Evolutionary conservation across 2,797 vertebrate species (phyloP), one percentile per base, ranked within the genome.

Genomic region (Nannoperca obscura): DNA sequence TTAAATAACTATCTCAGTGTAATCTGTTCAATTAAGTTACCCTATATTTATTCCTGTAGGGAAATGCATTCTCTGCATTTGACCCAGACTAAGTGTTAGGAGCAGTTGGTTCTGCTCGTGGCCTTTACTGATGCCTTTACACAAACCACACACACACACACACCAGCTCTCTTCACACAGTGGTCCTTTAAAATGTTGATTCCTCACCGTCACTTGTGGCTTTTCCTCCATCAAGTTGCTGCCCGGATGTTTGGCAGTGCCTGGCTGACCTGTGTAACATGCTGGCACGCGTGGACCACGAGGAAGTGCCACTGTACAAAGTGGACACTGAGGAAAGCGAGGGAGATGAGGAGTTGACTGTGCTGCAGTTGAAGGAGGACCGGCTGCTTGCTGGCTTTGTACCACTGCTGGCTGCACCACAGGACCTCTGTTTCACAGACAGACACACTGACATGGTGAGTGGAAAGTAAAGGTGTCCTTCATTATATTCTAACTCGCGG

Each of bases 401-500:
- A 4, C 95, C 95, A 0, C 87, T 96, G 79, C 86, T 96, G 54
- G 95, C 94, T 53, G 95, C 95, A 17, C 98, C 98, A 49, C 98
- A 98, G 94, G 98, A 99, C 88, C 97, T 98, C 59, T 99, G 98
- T 95, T 99, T 98, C 94, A 96, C 96, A 90, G 98, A 99, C 95
- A 95, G 94, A 69, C 96, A 96, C 93, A 96, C 96, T 74, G 94
- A 95, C 92, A 96, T 95, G 95, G 98, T 99, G 92, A 96, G 96
- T 64, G 53, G 11, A 57, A 42, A 54, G 17, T 22, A 59, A 73
- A 80, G 0, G 4, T 38, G 20, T 65, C 6, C 65, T 49, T 63
- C 4, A 42, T 7, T 24, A 52, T 50, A 7, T 54, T 54, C 19
- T 13, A 22, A 27, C 11, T 3, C 32, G 14, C 46, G 20, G 19